These are phyloP conservation scores for Monoplex corrugatus DNA, from an alignment of 2,888 invertebrate genomes.

Conservation along the genomic window DNA sequence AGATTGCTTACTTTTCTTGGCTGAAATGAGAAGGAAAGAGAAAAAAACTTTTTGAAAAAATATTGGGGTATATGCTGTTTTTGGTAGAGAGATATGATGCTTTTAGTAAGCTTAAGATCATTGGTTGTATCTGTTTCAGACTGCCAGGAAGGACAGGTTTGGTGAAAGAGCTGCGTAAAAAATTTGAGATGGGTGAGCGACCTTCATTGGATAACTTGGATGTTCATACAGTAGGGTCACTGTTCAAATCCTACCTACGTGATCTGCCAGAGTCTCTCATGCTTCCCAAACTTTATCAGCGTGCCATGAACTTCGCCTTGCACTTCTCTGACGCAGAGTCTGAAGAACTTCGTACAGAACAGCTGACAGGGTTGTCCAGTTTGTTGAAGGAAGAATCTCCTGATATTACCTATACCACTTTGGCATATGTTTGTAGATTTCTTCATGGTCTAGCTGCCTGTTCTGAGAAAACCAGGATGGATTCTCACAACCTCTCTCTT, in stretches of 20 bases:
- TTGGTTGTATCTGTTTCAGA: slow-evolving; percentile 63
- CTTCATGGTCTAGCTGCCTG: slow-evolving; percentile 56
- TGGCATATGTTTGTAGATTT: slow-evolving; percentile 78
- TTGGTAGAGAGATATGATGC: no score
- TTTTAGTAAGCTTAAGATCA: no score
- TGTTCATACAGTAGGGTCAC: slow-evolving; percentile 79
- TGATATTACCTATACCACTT: slow-evolving; percentile 73
- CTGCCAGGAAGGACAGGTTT: slow-evolving; percentile 76
- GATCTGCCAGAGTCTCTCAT: slow-evolving; percentile 80
- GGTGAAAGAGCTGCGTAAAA: slow-evolving; percentile 73
- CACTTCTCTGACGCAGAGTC: slow-evolving; percentile 60
- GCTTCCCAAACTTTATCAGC: slow-evolving; percentile 73
- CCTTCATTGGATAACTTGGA: slow-evolving; percentile 69
- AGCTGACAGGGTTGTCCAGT: slow-evolving; percentile 24
- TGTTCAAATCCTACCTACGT: slow-evolving; percentile 79
- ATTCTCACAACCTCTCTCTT: slow-evolving; percentile 75
- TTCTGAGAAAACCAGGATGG: slow-evolving; percentile 76
- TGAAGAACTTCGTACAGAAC: slow-evolving; percentile 9
- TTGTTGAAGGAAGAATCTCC: slow-evolving; percentile 65
- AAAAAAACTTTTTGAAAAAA: no score
- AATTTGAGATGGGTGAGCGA: slow-evolving; percentile 75
- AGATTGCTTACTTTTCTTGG: no score
- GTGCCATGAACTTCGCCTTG: slow-evolving; percentile 75
- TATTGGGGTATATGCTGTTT: no score
- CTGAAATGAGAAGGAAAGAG: no score